Conservation (phyloP, 2,113 vertebrate genomes). For the Platycercus adscitus region DNA sequence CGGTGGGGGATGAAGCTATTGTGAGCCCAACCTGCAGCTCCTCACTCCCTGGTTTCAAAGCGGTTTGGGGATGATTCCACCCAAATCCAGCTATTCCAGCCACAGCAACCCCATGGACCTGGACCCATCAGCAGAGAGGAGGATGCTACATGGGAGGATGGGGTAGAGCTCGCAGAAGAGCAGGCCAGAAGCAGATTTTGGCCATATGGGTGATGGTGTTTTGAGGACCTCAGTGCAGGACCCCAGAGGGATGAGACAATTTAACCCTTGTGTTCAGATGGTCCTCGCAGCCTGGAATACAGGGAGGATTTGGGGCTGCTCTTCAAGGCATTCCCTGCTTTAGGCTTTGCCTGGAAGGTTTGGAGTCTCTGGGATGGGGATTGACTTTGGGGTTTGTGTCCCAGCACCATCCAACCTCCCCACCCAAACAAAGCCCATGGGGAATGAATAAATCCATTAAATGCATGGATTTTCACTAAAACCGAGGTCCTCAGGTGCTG, state of each 20-base stretch:
- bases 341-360: not conserved
- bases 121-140: not conserved
- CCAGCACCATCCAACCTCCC: not conserved
- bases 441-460: not conserved
- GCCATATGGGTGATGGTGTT: not conserved
- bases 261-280: rapidly evolving
- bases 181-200: not conserved
- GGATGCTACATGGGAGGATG: not conserved
- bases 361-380: not conserved
- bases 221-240: not conserved
- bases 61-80: not conserved
- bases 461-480: not conserved
- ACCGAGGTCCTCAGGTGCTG: too few species aligned
- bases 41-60: not conserved
- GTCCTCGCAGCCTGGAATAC: not conserved
- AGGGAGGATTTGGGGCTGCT: not conserved
- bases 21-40: not conserved
- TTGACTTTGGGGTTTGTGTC: not conserved
- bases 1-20: not conserved
- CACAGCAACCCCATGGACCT: not conserved
- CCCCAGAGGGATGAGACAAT: not conserved
- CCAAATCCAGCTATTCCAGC: not conserved
- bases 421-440: rapidly evolving
- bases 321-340: not conserved
- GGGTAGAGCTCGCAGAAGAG: not conserved